Percentiles rank a stretch among this genome's conserved stretches.
phyloP scores from a whole-genome alignment of 1,140 invertebrate genomes.

The Halictus rubicundus region DNA sequence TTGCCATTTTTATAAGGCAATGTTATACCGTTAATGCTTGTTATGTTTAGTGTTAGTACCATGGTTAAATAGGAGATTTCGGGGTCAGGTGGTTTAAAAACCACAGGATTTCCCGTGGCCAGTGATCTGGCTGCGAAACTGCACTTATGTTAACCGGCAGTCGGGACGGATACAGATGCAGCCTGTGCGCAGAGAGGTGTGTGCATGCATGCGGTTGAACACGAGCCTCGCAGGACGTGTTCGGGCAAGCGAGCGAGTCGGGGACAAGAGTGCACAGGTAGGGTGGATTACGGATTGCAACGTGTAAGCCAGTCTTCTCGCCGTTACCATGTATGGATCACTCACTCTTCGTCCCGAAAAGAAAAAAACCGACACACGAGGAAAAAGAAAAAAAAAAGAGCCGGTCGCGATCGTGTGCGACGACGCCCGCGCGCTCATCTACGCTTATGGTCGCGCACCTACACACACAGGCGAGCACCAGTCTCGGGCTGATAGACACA shows the following conservation, averaged over 20 bases:
- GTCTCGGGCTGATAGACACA: constrained; percentile 38
- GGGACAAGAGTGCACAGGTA: constrained; percentile 35
- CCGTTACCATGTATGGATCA: constrained; percentile 71
- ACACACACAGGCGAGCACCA: neutral
- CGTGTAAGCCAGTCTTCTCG: constrained; percentile 58
- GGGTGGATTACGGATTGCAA: constrained; percentile 53
- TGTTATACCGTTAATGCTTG: no score
- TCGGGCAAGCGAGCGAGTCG: neutral
- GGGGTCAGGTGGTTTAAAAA: no score
- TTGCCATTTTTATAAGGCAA: no score
- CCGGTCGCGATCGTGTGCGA: constrained; percentile 33
- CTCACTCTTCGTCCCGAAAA: constrained; percentile 55
- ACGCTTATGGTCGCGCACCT: neutral
- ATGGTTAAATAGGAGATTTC: no score
- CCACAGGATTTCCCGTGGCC: no score
- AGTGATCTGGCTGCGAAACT: no score
- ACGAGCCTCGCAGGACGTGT: neutral
- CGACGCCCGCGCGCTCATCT: constrained; percentile 36
- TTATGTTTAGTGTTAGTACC: no score
- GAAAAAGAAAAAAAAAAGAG: neutral
- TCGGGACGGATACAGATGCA: no score
- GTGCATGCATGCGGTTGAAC: neutral
- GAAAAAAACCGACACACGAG: constrained; percentile 1
- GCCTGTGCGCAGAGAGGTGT: no score
- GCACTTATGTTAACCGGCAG: no score